Evolutionary conservation across 2,888 invertebrate genomes (phyloP), one percentile per base, ranked within the genome.

Genomic region (Lysandra coridon): DNA sequence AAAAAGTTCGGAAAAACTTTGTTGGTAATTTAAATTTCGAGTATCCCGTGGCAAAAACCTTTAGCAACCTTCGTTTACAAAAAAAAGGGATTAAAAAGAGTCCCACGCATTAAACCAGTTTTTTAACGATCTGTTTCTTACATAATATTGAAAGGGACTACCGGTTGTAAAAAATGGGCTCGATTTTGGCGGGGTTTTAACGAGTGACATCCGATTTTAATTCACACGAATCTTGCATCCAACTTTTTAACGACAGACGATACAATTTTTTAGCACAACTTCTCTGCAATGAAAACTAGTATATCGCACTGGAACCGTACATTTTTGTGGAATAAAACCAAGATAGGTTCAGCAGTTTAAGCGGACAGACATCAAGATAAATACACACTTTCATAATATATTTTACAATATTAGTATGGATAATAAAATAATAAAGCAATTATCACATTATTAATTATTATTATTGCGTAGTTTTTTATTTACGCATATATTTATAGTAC

Each of bases 141-240:
- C 33, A 76, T 76, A 76, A 76, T 57, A 57, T 76, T 3, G 76
- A 76, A 57, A 57, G 76, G 76, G 57, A 76, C 76, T 76, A 76
- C 76, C 57, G 57, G 76, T 57, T 76, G 57, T 75, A 49, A 57
- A 57, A 76, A 76, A 76, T 37, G 57, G 53, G 53, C 57, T 76
- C 30, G 76, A 53, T 57, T 76, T 57, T 76, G 76, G 53, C 53
- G 57, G 4, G 14, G 0, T 75, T 75, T 57, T 75, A 49, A 49
- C 44, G 49, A 44, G 75, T 75, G 75, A 76, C 76, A 76, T 76
- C 76, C 57, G 57, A 53, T 53, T 69, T 69, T 33, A 37, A 69
- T 37, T 69, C 37, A 69, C 69, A 69, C 33, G 33, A 69, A 1
- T 17, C 1, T 69, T 69, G 37, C 17, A 69, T 14, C 69, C 33